These are phyloP conservation scores for Mactromeris polynyma DNA, from an alignment of 2,888 invertebrate genomes.

Conservation along the genomic window DNA sequence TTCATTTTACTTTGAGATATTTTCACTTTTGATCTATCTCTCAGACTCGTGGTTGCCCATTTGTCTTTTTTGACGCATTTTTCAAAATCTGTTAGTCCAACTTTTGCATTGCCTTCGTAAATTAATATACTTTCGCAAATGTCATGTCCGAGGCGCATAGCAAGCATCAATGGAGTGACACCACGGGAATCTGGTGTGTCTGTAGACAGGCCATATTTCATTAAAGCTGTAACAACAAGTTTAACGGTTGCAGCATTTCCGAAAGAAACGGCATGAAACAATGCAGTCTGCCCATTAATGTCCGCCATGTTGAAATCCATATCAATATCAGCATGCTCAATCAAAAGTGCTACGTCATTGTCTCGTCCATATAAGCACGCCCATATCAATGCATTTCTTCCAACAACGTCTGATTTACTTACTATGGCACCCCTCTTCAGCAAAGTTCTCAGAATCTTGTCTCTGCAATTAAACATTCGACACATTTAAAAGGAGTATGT, in stretches of 20 bases:
- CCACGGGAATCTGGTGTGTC: slow-evolving; percentile 71
- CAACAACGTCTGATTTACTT: slow-evolving; percentile 71
- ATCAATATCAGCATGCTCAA: slow-evolving; percentile 73
- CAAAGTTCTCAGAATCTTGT: slow-evolving; percentile 67
- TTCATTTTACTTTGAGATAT: slow-evolving; percentile 48
- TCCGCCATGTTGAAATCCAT: slow-evolving; percentile 73
- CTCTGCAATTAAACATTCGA: not conserved
- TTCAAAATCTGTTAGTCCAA: slow-evolving; percentile 65
- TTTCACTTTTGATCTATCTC: slow-evolving; percentile 59
- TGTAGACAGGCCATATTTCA: slow-evolving; percentile 67
- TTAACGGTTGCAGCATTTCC: slow-evolving; percentile 78
- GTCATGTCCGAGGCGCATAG: slow-evolving; percentile 72
- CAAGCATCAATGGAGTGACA: slow-evolving; percentile 75
- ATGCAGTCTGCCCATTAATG: slow-evolving; percentile 74
- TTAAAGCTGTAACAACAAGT: slow-evolving; percentile 68
- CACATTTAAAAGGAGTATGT: too few species aligned
- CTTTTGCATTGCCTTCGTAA: slow-evolving; percentile 72
- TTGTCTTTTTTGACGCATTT: slow-evolving; percentile 65
- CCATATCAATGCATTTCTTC: slow-evolving; percentile 74
- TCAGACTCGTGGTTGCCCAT: slow-evolving; percentile 69
- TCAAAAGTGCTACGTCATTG: slow-evolving; percentile 66
- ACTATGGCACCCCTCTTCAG: slow-evolving; percentile 70
- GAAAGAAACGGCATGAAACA: slow-evolving; percentile 74
- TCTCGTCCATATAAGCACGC: slow-evolving; percentile 74
- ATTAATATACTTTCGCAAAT: slow-evolving; percentile 75